A percentile compares a stretch with the other conserved stretches of the same genome.
These are phyloP conservation scores for Panulirus ornatus DNA, from an alignment of 1,140 invertebrate species.

Conservation along the genomic window DNA sequence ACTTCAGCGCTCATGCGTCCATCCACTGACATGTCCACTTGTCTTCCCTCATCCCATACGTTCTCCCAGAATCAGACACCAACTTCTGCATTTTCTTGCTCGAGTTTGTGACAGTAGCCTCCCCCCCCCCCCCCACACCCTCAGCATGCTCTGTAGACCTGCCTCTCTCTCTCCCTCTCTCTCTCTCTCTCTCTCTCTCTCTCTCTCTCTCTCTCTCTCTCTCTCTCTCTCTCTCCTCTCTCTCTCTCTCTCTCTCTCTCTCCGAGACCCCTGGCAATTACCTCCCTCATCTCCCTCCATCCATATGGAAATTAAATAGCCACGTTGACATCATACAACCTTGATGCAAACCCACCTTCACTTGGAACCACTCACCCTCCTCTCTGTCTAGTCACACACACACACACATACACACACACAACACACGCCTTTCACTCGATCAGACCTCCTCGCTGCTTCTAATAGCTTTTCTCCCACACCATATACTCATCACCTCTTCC, in stretches of 20 bases:
- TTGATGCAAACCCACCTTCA: no score
- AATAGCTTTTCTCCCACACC: no score
- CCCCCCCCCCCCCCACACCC: no score
- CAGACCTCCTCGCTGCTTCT: no score
- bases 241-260: conserved; percentile 5
- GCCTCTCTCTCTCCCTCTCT: conserved; percentile 22
- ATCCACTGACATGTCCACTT: background rate
- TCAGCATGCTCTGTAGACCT: background rate
- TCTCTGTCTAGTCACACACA: no score
- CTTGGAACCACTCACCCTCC: no score
- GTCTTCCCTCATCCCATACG: background rate
- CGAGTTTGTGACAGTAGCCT: background rate
- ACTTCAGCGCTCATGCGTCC: background rate
- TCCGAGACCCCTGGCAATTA: no score
- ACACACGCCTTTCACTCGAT: no score
- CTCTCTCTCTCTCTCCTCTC: background rate
- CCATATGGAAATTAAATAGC: no score
- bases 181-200: background rate
- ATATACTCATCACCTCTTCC: no score
- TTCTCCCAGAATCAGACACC: background rate
- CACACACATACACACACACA: no score
- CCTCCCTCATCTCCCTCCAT: background rate
- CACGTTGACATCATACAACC: no score
- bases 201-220: background rate
- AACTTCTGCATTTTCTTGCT: background rate